Conservation (phyloP, 2,797 vertebrate genomes). For the Danionella dracula region DNA sequence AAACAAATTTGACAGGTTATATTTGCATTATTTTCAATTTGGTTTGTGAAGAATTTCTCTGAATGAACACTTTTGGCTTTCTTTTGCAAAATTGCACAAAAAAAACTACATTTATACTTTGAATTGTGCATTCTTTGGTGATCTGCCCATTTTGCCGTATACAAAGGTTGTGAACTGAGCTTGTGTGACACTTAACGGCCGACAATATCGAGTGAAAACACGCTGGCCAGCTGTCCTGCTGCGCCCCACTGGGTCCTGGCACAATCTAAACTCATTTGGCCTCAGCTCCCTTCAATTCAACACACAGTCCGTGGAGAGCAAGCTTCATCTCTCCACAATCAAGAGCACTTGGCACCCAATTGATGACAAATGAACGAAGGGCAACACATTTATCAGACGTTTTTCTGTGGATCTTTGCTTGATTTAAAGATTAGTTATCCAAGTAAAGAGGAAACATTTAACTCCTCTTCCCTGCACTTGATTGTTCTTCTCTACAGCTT, state of each 20-base stretch:
- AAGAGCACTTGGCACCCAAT: conserved; percentile 67
- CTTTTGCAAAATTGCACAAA: not conserved
- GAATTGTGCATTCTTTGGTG: conserved; percentile 17
- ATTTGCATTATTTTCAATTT: not conserved
- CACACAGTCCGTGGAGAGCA: conserved; percentile 48
- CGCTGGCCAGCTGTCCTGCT: conserved; percentile 48
- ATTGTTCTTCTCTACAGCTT: conserved; percentile 35
- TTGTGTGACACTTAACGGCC: conserved; percentile 55
- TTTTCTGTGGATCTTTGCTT: conserved; percentile 56
- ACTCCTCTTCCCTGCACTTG: conserved; percentile 49
- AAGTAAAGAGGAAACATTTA: conserved; percentile 38
- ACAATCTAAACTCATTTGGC: conserved; percentile 53
- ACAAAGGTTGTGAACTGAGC: conserved; percentile 27
- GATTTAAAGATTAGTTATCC: conserved; percentile 34
- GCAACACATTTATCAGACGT: conserved; percentile 54
- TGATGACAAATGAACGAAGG: conserved; percentile 49
- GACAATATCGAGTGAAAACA: conserved; percentile 47
- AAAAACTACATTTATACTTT: not conserved
- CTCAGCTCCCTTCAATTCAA: conserved; percentile 46
- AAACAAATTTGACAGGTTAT: not conserved
- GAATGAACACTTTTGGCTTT: conserved; percentile 4
- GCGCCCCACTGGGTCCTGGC: conserved; percentile 54
- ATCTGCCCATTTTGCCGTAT: conserved; percentile 28
- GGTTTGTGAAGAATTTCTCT: conserved; percentile 6
- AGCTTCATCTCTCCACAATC: conserved; percentile 63